Base-by-base conservation (phyloP, 2,797 vertebrate genomes). In the Decapterus maruadsi region DNA sequence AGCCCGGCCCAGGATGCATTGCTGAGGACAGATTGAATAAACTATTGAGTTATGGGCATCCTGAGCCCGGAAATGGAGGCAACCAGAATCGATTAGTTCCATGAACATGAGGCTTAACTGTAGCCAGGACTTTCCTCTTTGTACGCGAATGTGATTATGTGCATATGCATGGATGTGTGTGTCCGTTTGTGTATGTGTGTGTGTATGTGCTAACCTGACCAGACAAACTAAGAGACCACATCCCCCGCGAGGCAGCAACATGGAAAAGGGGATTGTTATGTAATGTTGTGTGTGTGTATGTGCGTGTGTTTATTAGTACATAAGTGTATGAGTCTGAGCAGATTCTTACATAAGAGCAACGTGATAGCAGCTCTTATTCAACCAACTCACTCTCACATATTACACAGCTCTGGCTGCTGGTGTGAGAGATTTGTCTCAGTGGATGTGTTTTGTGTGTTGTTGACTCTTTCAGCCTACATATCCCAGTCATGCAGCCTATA, bases 261-360 rank as follows among this genome's bases (percentile, higher is more conserved):
- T 62, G 50, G 50, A 67, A 75, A 81, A 77, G n/a, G n/a, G 16
- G 11, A 60, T 38, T 46, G 60, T 89, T 86, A 87, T 63, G 17
- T 79, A 91, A 87, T 64, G 4, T 43, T 78, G 55, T 78, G 61
- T 78, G 55, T 77, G 61, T 26, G 29, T 61, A 40, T 78, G 55
- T 78, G 61, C 77, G 55, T 77, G 61, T 26, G 29, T 61, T 73
- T 83, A 43, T 83, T 20, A 66, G 55, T 53, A 53, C 58, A 75
- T 38, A 16, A 51, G 17, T 78, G 48, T 50, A 10, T 31, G 19
- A 76, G 75, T 36, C 40, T 22, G 67, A 65, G n/a, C 55, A 75
- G 71, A 81, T 66, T 68, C 67, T 90, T 85, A 73, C 68, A 69
- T 93, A 90, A 90, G 56, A 75, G 51, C n/a, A 58, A 68, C 5